phyloP scores from a whole-genome alignment of 2,888 invertebrate species.

The Fabriciana adippe region DNA sequence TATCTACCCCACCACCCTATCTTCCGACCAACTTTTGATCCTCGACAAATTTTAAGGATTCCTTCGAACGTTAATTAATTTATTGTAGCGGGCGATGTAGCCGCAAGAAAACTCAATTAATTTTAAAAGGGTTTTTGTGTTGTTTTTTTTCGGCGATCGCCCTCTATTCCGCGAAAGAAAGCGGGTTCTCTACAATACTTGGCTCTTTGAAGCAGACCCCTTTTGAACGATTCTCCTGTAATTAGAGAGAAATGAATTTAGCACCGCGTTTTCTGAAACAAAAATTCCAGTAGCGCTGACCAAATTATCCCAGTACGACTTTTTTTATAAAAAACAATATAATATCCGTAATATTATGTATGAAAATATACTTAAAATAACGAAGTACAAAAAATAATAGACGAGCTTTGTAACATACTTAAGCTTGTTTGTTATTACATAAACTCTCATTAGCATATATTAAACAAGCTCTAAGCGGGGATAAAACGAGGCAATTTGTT shows the following conservation, averaged over 20 bases:
- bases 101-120: conserved; percentile 83
- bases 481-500: conserved; percentile 45
- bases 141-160: conserved; percentile 71
- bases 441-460: conserved; percentile 45
- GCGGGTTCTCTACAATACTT: conserved; percentile 64
- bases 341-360: not conserved
- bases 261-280: conserved; percentile 44
- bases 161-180: conserved; percentile 52
- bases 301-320: conserved; percentile 6
- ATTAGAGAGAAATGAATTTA: conserved; percentile 74
- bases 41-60: conserved; percentile 80
- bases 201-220: conserved; percentile 63
- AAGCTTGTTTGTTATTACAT: conserved; percentile 37
- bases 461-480: conserved; percentile 43
- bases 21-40: conserved; percentile 74
- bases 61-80: conserved; percentile 81
- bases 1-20: conserved; percentile 61
- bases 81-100: conserved; percentile 78
- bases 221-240: conserved; percentile 66
- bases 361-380: conserved; percentile 14
- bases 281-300: conserved; percentile 23
- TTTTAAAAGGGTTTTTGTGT: conserved; percentile 83
- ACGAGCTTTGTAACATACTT: conserved; percentile 30
- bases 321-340: not conserved
- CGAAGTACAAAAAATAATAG: conserved; percentile 29